These are phyloP conservation scores for Odocoileus virginianus DNA, from an alignment of 2,113 vertebrate genomes.

Conservation along the genomic window DNA sequence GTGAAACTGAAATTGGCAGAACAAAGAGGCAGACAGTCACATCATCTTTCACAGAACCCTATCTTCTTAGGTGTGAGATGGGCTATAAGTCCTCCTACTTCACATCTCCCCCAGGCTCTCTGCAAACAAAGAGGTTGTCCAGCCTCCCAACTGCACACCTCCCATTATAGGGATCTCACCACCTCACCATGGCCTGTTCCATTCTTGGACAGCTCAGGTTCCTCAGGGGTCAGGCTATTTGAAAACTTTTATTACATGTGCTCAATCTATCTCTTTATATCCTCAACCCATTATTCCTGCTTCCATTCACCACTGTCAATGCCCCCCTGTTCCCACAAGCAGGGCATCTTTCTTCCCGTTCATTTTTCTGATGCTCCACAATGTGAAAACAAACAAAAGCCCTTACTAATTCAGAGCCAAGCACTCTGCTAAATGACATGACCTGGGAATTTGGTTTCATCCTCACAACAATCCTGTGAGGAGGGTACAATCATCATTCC, in stretches of 20 bases:
- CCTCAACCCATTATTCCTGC: background rate
- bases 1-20: background rate
- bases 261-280: background rate
- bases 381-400: background rate
- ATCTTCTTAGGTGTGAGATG: background rate
- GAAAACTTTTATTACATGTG: background rate
- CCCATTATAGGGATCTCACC: background rate
- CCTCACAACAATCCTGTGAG: background rate
- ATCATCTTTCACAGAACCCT: background rate
- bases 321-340: background rate
- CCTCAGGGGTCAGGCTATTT: background rate
- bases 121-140: background rate
- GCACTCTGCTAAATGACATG: background rate
- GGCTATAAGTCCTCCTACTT: background rate
- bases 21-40: accelerated
- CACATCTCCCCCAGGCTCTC: background rate
- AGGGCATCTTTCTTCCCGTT: background rate
- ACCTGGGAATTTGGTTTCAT: background rate
- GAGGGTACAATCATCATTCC: background rate
- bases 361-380: background rate
- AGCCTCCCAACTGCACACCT: background rate
- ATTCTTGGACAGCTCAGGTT: background rate
- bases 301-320: background rate
- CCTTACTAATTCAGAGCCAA: background rate
- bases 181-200: background rate